phyloP scores from a whole-genome alignment of 2,888 invertebrate species.

The Tetranychus truncatus region DNA sequence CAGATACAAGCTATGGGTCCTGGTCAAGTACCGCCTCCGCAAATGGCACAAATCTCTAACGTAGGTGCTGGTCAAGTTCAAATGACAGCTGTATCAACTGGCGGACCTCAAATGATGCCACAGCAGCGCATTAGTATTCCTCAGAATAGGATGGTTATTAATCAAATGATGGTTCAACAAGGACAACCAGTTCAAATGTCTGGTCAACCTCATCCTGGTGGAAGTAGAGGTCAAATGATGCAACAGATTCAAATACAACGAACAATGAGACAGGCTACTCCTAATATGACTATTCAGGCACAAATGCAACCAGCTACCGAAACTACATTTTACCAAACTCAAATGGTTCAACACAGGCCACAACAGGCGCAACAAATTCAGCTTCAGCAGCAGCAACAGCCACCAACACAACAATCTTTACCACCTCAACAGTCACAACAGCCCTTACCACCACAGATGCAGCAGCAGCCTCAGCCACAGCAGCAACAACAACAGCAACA shows the following conservation, averaged over 20 bases:
- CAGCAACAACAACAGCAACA: conserved; percentile 23
- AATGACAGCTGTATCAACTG: not conserved
- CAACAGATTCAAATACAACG: not conserved
- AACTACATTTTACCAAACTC: not conserved
- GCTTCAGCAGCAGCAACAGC: conserved; percentile 1
- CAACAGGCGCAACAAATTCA: conserved; percentile 22
- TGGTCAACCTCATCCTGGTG: not conserved
- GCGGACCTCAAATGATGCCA: not conserved
- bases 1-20: not conserved
- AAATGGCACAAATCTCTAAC: not conserved
- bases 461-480: conserved; percentile 25
- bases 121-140: not conserved
- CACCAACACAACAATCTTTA: conserved; percentile 23
- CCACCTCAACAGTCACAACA: conserved; percentile 23
- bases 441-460: conserved; percentile 23
- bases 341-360: conserved; percentile 24
- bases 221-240: not conserved
- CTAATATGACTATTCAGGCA: conserved; percentile 5
- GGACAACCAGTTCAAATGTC: not conserved
- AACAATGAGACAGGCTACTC: not conserved
- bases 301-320: conserved; percentile 8
- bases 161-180: conserved; percentile 7
- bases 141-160: not conserved
- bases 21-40: not conserved
- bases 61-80: not conserved